Percentiles rank a stretch among this genome's conserved stretches.
Conservation (phyloP, 2,113 vertebrate species). For the Pogonocichla stellata region DNA sequence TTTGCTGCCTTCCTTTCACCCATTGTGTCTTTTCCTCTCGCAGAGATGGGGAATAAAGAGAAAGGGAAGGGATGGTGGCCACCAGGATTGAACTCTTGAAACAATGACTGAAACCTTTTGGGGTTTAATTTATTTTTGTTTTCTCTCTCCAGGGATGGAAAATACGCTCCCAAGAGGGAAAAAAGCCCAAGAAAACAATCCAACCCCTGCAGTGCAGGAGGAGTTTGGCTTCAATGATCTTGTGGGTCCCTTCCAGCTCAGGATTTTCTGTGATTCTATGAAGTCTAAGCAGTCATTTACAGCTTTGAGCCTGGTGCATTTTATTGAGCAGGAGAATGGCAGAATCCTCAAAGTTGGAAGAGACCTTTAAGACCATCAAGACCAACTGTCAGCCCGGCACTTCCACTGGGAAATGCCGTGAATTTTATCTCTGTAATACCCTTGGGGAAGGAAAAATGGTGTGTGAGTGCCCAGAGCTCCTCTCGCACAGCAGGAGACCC, state of each 20-base stretch:
- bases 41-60: background rate
- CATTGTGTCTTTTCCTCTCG: background rate
- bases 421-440: background rate
- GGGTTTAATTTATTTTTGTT: background rate
- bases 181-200: background rate
- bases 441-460: fast-evolving
- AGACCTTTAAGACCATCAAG: background rate
- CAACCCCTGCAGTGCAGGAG: background rate
- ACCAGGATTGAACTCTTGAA: background rate
- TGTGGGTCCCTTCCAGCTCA: background rate
- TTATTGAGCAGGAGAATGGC: background rate
- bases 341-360: background rate
- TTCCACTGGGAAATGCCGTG: background rate
- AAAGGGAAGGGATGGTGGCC: background rate
- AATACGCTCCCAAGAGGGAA: background rate
- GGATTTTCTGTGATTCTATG: background rate
- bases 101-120: background rate
- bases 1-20: background rate
- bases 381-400: background rate
- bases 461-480: background rate
- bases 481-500: background rate
- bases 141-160: background rate
- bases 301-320: background rate
- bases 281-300: background rate
- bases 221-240: background rate